Conservation (phyloP, 92 coral and sea anemone genomes). For the Ricordea florida region DNA sequence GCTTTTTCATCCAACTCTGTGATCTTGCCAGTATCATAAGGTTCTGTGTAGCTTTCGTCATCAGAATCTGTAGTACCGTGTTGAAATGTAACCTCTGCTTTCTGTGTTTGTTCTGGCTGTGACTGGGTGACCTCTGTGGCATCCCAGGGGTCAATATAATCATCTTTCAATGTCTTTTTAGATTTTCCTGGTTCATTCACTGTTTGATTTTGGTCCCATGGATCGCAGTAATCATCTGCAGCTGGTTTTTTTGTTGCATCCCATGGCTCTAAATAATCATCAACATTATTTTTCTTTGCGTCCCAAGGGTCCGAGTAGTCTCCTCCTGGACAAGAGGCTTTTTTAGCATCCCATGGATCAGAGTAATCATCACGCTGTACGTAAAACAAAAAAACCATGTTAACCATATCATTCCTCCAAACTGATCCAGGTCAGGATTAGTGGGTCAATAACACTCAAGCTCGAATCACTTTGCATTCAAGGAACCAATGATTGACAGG, state of each 20-base stretch:
- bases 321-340: conserved; percentile 47
- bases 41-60: conserved; percentile 78
- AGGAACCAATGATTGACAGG: too few species aligned
- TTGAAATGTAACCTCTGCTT: background rate
- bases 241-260: conserved; percentile 50
- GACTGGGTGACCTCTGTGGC: conserved; percentile 32
- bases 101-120: background rate
- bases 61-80: conserved; percentile 52
- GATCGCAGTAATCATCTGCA: conserved; percentile 71
- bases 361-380: conserved; percentile 26
- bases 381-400: too few species aligned
- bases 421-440: too few species aligned
- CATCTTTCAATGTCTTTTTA: conserved; percentile 60
- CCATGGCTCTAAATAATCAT: conserved; percentile 75
- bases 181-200: conserved; percentile 22
- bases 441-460: too few species aligned
- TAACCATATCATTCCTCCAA: too few species aligned
- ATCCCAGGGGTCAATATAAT: conserved; percentile 94
- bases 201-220: conserved; percentile 67
- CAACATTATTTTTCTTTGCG: conserved; percentile 33
- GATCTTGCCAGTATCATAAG: conserved; percentile 86
- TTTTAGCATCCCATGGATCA: conserved; percentile 63
- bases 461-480: too few species aligned
- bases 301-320: conserved; percentile 92
- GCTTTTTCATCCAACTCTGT: conserved; percentile 77